Evolutionary conservation across 2,113 vertebrate species (phyloP), one percentile per base, ranked within the genome.

Genomic region (Rhabdomys dilectus): DNA sequence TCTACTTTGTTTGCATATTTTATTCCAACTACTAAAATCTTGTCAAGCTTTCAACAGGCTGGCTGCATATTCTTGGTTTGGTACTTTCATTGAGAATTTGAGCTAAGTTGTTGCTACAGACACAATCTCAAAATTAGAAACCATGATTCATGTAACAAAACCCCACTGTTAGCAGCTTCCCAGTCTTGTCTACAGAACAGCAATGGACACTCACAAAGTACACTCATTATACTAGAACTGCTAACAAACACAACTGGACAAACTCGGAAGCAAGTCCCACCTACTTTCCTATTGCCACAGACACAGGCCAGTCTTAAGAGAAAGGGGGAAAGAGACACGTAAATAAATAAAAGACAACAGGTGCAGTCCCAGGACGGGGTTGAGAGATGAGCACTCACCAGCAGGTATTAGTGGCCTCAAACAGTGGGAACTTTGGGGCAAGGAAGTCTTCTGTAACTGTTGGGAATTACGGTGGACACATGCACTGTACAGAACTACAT

Each of bases 101-200:
- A 64, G 70, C 70, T 88, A 85, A 91, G n/a, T 21, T 73, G 64
- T 75, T 75, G 56, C 51, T 19, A 60, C 15, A 92, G n/a, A 92
- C 9, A 36, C 15, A 13, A 80, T 90, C n/a, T 94, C 76, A 78
- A 88, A 93, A 85, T 64, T 85, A 91, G 81, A 96, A 88, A 77
- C 56, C 6, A 60, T 42, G 48, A 89, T 60, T 94, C 58, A 51
- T 9, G 10, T 36, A 51, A 89, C 2, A 92, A 64, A 97, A 89
- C 60, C 45, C 24, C 56, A 91, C 60, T 68, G 58, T 48, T 48
- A 90, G 19, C 84, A 93, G 72, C 62, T 85, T 85, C 75, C n/a
- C 53, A 84, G 89, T 51, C 17, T 39, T 48, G 42, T 73, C 60
- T 68, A n/a, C 2, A 70, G 15, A 19, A 68, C 31, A 60, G 58